phyloP scores from a whole-genome alignment of 2,797 vertebrate species.

The Galagoides demidoff region DNA sequence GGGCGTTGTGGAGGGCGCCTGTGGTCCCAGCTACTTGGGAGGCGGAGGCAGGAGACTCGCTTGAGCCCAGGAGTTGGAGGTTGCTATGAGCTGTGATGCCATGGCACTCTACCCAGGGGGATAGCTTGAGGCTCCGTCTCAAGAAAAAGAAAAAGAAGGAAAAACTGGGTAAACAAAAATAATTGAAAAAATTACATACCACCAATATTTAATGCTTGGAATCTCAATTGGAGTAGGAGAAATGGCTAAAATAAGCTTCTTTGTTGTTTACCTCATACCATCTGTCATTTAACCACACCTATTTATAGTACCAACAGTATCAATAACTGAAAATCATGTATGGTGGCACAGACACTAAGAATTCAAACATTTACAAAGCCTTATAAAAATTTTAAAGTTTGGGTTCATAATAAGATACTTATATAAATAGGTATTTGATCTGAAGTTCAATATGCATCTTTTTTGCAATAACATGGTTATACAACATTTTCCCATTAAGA shows the following conservation, averaged over 20 bases:
- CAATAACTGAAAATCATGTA: background rate
- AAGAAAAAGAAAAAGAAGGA: background rate
- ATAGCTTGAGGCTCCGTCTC: too few relatives aligned
- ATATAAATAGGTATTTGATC: background rate
- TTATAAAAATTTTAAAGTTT: constrained; percentile 14
- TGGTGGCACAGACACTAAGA: background rate
- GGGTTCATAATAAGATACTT: background rate
- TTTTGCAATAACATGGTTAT: background rate
- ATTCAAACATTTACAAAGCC: background rate
- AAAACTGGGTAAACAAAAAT: background rate
- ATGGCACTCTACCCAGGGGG: too few relatives aligned
- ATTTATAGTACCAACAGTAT: background rate
- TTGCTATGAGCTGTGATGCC: too few relatives aligned
- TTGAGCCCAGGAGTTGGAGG: too few relatives aligned
- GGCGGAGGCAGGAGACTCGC: too few relatives aligned
- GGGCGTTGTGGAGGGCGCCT: too few relatives aligned
- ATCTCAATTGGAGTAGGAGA: background rate
- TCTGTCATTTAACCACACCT: background rate
- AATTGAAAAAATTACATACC: background rate
- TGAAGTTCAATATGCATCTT: background rate
- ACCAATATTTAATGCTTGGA: background rate
- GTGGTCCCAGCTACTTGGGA: too few relatives aligned
- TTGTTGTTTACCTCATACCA: background rate
- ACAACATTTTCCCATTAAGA: background rate
- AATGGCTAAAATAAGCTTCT: background rate